Evolutionary conservation across 2,797 vertebrate genomes (phyloP).

Genomic region (Parauchenoglanis punctatus): DNA sequence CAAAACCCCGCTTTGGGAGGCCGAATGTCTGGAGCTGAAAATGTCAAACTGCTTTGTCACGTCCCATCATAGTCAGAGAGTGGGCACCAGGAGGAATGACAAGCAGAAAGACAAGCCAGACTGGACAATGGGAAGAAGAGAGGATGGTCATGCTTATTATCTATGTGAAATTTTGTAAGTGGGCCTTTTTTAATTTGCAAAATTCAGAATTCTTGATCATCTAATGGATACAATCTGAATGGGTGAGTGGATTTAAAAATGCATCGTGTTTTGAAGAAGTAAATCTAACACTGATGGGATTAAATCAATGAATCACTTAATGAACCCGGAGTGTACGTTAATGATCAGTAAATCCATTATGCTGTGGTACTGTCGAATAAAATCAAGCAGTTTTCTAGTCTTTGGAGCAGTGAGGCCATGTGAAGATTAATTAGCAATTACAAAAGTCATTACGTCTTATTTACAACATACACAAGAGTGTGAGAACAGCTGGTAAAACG

Average conservation of each 20-base stretch:
- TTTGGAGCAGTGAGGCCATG: neutral
- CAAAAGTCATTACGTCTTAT: slow-evolving; percentile 38
- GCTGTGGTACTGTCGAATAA: neutral
- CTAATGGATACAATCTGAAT: neutral
- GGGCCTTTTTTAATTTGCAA: neutral
- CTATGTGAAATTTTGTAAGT: neutral
- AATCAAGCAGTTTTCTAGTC: neutral
- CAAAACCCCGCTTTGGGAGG: slow-evolving; percentile 71
- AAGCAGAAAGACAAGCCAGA: slow-evolving; percentile 4
- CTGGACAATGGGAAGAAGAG: neutral
- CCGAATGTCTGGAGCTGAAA: slow-evolving; percentile 72
- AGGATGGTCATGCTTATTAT: neutral
- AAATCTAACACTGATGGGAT: neutral
- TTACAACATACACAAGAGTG: neutral
- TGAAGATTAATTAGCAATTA: slow-evolving; percentile 37
- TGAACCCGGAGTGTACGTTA: neutral
- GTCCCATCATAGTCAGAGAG: slow-evolving; percentile 68
- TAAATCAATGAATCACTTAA: neutral
- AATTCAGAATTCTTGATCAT: neutral
- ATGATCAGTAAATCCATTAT: neutral
- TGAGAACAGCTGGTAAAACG: neutral
- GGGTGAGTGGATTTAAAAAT: neutral
- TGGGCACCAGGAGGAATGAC: slow-evolving; percentile 19
- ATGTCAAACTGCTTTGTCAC: slow-evolving; percentile 82
- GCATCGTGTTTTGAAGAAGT: neutral